phyloP scores from a whole-genome alignment of 2,888 invertebrate genomes.

The Cephus sareptanus region DNA sequence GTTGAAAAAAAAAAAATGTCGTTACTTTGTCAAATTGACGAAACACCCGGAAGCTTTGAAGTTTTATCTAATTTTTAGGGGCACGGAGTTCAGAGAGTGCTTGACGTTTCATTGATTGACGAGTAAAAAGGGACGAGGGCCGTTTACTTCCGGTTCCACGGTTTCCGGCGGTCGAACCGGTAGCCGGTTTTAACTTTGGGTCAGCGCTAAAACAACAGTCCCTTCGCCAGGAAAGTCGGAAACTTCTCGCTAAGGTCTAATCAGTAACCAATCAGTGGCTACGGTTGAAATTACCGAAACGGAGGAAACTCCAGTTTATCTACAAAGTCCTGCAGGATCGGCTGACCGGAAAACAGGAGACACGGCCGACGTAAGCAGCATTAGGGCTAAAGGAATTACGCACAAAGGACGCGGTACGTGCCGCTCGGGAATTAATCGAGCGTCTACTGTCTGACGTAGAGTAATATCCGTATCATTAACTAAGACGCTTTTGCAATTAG shows the following conservation, averaged over 20 bases:
- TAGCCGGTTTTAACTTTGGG: neutral
- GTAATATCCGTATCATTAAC: neutral
- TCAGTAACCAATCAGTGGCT: neutral
- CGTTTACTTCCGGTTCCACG: neutral
- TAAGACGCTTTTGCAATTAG: neutral
- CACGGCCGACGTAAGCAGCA: neutral
- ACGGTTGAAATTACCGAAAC: neutral
- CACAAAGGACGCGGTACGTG: neutral
- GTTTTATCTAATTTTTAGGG: neutral
- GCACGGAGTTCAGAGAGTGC: neutral
- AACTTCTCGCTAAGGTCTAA: neutral
- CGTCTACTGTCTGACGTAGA: neutral
- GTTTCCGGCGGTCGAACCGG: neutral
- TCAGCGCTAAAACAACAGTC: neutral
- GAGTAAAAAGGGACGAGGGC: neutral
- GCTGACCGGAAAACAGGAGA: neutral
- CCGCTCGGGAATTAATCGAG: neutral
- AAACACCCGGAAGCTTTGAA: neutral
- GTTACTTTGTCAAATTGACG: neutral
- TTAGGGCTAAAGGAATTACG: slow-evolving; percentile 3
- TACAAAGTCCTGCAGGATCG: neutral
- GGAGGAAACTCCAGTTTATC: neutral
- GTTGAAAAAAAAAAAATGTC: neutral
- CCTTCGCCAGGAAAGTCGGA: neutral
- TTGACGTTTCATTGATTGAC: neutral